phyloP scores from a whole-genome alignment of 2,113 vertebrate genomes.

The Cyphomyrus discorhynchus region DNA sequence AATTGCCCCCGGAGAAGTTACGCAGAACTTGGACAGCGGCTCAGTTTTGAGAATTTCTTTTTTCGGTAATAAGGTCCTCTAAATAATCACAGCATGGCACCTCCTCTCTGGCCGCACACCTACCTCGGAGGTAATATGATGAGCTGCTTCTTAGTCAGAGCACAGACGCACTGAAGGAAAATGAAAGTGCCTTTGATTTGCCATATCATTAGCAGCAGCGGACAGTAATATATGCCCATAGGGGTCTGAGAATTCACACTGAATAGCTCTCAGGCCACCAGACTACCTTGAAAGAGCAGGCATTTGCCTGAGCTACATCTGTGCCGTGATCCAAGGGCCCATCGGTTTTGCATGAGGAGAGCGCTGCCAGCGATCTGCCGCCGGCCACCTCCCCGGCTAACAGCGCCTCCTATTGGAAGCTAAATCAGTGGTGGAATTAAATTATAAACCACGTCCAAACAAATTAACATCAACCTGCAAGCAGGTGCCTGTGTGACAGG shows the following conservation, averaged over 20 bases:
- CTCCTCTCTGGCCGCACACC: neutral
- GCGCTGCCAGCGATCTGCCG: constrained; percentile 2
- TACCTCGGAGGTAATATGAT: constrained; percentile 20
- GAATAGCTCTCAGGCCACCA: constrained; percentile 28
- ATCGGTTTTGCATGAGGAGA: constrained; percentile 35
- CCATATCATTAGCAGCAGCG: constrained; percentile 25
- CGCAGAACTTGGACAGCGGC: neutral
- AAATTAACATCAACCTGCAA: constrained; percentile 59
- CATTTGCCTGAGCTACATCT: constrained; percentile 31
- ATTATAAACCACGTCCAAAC: constrained; percentile 63
- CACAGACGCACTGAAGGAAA: constrained; percentile 6
- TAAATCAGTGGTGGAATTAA: constrained; percentile 61
- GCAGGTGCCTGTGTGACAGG: constrained; percentile 54
- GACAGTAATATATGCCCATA: constrained; percentile 31
- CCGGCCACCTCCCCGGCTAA: constrained; percentile 34
- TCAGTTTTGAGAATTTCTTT: neutral
- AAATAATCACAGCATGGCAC: neutral
- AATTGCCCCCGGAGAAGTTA: neutral
- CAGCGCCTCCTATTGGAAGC: constrained; percentile 50
- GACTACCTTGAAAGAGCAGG: constrained; percentile 34
- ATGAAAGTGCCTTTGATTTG: constrained; percentile 15
- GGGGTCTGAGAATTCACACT: constrained; percentile 28
- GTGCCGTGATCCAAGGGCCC: constrained; percentile 31
- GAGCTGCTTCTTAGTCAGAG: constrained; percentile 21
- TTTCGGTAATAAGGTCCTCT: neutral